Evolutionary conservation across 2,797 vertebrate species (phyloP).

Genomic region (Nothura maculosa): DNA sequence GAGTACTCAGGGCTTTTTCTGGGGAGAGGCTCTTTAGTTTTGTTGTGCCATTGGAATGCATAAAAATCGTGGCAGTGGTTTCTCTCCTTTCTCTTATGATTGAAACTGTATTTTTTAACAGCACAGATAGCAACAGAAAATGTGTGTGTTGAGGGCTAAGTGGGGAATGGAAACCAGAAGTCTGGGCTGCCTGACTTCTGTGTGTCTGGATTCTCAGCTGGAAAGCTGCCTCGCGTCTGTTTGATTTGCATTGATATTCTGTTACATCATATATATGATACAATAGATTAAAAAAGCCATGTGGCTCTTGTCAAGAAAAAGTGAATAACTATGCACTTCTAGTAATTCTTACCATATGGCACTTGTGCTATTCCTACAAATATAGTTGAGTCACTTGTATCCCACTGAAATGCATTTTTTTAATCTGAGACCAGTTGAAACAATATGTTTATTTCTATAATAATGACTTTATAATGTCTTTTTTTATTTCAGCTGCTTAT

Average conservation of each 20-base stretch:
- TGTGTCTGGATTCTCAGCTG: constrained; percentile 45
- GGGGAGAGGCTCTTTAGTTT: neutral
- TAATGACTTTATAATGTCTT: neutral
- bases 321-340: constrained; percentile 71
- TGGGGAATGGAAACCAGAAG: constrained; percentile 6
- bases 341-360: constrained; percentile 72
- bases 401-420: constrained; percentile 13
- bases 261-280: constrained; percentile 77
- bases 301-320: constrained; percentile 77
- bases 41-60: constrained; percentile 6
- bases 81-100: constrained; percentile 30
- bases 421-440: constrained; percentile 26
- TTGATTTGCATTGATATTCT: constrained; percentile 61
- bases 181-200: constrained; percentile 10
- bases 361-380: constrained; percentile 26
- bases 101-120: constrained; percentile 44
- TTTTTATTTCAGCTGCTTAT: neutral
- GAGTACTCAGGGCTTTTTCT: neutral
- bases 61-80: constrained; percentile 3
- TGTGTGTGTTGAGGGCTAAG: neutral
- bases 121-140: neutral
- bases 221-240: constrained; percentile 43
- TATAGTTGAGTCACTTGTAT: constrained; percentile 32
- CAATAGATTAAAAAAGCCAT: constrained; percentile 75
- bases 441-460: constrained; percentile 6